Percentiles rank a stretch among this genome's conserved stretches.
phyloP scores from a whole-genome alignment of 2,888 invertebrate species.

The Eristalinus aeneus region DNA sequence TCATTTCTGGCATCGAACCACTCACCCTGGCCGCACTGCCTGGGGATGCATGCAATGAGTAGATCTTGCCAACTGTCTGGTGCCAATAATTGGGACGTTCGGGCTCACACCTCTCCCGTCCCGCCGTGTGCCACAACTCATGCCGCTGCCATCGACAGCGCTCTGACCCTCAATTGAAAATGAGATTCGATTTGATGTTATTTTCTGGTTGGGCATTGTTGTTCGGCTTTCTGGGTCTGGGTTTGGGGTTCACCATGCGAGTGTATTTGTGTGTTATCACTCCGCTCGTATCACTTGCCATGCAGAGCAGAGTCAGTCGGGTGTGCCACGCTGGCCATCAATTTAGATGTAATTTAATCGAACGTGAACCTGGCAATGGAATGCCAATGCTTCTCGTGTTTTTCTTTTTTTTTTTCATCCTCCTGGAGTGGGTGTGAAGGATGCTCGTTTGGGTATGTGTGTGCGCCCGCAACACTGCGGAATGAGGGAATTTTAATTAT shows the following conservation, averaged over 20 bases:
- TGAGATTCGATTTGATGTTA: constrained; percentile 66
- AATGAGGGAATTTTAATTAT: constrained; percentile 59
- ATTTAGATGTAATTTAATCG: constrained; percentile 64
- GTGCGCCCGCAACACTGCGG: constrained; percentile 24
- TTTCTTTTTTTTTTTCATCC: neutral
- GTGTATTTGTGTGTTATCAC: constrained; percentile 51
- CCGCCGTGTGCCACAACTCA: neutral
- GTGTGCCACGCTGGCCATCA: constrained; percentile 11
- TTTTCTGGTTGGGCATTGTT: constrained; percentile 61
- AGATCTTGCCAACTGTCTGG: constrained; percentile 54
- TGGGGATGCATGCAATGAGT: constrained; percentile 1
- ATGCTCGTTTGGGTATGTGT: neutral
- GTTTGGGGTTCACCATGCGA: constrained; percentile 58
- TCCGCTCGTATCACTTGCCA: constrained; percentile 32
- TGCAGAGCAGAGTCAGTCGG: neutral
- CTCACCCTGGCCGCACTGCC: neutral
- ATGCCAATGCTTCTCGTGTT: constrained; percentile 20
- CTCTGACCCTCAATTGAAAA: constrained; percentile 62
- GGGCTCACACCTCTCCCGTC: neutral
- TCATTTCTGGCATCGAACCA: neutral
- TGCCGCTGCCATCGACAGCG: neutral
- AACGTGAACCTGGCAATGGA: constrained; percentile 46
- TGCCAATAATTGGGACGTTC: constrained; percentile 44
- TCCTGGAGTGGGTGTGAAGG: neutral
- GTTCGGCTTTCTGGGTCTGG: constrained; percentile 51